Percentiles rank a stretch among this genome's conserved stretches.
phyloP scores from a whole-genome alignment of 2,113 vertebrate genomes.

The Nycticebus coucang region DNA sequence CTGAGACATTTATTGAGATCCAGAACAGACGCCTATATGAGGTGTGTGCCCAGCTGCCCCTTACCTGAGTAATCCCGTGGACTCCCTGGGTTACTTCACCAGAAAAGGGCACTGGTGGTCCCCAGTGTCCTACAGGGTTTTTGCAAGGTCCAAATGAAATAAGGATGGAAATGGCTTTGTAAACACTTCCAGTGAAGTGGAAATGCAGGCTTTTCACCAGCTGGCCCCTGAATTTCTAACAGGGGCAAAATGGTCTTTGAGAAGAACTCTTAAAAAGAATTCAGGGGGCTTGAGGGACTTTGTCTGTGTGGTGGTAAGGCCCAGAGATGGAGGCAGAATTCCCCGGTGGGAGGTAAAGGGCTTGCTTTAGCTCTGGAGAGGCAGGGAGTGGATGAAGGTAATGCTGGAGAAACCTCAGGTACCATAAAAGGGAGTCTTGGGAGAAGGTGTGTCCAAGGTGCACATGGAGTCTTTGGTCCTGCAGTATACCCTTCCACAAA shows the following conservation, averaged over 20 bases:
- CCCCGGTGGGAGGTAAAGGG: background rate
- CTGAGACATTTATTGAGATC: fast-evolving
- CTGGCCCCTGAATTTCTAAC: background rate
- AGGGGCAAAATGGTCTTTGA: background rate
- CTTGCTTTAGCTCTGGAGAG: too few relatives aligned
- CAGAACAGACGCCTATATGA: background rate
- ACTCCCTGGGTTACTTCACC: background rate
- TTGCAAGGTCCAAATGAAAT: fast-evolving
- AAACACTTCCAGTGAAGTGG: fast-evolving
- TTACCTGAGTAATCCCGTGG: fast-evolving
- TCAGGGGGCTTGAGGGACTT: fast-evolving
- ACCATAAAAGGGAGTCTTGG: fast-evolving
- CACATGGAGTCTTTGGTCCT: fast-evolving
- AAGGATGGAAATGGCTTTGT: background rate
- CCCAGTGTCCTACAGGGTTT: fast-evolving
- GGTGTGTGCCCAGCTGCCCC: background rate
- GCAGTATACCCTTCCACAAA: background rate
- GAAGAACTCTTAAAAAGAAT: background rate
- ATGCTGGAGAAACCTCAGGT: background rate
- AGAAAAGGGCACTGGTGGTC: background rate
- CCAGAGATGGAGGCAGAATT: background rate
- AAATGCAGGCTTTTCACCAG: fast-evolving
- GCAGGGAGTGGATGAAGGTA: too few relatives aligned
- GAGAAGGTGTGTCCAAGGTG: background rate
- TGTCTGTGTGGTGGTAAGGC: too few relatives aligned